phyloP scores from a whole-genome alignment of 2,888 invertebrate species.

The Cremastinae sp. region DNA sequence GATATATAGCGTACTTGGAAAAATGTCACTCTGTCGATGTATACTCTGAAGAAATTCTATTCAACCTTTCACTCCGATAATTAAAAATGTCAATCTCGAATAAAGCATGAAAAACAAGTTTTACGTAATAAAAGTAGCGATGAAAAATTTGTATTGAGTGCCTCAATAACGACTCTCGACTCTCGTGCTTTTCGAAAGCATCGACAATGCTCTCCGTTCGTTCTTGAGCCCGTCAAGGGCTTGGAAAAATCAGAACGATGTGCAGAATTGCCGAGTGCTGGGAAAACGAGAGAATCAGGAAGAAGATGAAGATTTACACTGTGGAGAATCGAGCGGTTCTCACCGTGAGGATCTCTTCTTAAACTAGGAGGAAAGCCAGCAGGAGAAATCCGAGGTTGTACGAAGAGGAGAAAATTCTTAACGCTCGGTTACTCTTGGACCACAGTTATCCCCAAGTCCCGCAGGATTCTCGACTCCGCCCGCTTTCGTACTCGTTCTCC shows the following conservation, averaged over 20 bases:
- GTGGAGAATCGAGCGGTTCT: slow-evolving; percentile 11
- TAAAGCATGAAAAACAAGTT: too few species aligned
- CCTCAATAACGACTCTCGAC: too few species aligned
- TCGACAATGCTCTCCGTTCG: too few species aligned
- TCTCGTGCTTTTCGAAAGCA: too few species aligned
- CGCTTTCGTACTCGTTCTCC: slow-evolving; percentile 46
- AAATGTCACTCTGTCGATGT: too few species aligned
- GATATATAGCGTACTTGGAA: too few species aligned
- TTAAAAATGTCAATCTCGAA: too few species aligned
- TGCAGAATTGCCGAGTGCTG: not conserved
- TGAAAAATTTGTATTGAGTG: too few species aligned
- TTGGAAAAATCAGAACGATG: not conserved
- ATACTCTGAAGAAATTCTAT: too few species aligned
- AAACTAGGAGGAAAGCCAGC: slow-evolving; percentile 1
- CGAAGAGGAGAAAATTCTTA: slow-evolving; percentile 44
- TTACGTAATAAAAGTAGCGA: too few species aligned
- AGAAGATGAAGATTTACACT: slow-evolving; percentile 14
- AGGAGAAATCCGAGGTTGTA: slow-evolving; percentile 25
- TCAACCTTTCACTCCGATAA: too few species aligned
- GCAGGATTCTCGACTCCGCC: slow-evolving; percentile 46
- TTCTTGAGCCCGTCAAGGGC: too few species aligned
- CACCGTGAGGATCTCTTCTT: slow-evolving; percentile 13
- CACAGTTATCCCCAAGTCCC: slow-evolving; percentile 51
- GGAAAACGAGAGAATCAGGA: not conserved
- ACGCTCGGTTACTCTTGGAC: slow-evolving; percentile 59